A percentile compares a stretch with the other conserved stretches of the same genome.
These are phyloP conservation scores for Mycteria americana DNA, from an alignment of 2,797 vertebrate genomes.

Conservation along the genomic window DNA sequence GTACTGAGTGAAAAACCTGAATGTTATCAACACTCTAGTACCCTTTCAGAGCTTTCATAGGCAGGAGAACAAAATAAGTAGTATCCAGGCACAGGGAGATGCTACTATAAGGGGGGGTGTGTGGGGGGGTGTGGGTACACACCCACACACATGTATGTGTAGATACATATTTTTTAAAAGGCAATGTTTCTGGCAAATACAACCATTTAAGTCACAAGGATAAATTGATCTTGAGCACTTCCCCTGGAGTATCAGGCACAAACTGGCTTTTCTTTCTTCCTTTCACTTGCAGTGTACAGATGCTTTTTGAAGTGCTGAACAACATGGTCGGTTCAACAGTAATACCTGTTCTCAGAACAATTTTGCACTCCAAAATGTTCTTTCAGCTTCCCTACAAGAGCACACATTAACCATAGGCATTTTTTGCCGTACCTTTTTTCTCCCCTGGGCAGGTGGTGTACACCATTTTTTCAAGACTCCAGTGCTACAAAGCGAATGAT, in stretches of 20 bases:
- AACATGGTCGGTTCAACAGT: background rate
- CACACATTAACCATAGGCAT: background rate
- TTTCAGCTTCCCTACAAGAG: slow-evolving; percentile 7
- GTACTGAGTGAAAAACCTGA: background rate
- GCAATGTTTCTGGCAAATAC: background rate
- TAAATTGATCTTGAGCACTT: background rate
- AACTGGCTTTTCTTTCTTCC: background rate
- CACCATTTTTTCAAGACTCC: background rate
- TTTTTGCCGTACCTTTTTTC: background rate
- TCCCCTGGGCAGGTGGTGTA: background rate
- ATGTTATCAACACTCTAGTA: background rate
- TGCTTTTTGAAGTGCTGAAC: slow-evolving; percentile 3
- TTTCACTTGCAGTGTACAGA: background rate
- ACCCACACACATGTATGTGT: background rate
- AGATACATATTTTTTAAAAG: background rate
- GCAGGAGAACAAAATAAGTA: background rate
- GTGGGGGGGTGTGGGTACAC: too few species aligned
- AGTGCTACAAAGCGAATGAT: background rate
- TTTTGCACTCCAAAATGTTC: background rate
- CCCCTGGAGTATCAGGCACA: background rate
- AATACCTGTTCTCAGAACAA: background rate
- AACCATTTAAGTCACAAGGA: background rate
- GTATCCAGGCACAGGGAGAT: background rate
- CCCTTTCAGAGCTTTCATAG: background rate
- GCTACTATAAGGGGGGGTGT: background rate